Evolutionary conservation across 2,888 invertebrate genomes (phyloP), one percentile per base, ranked within the genome.

Genomic region (Linyphia triangularis): DNA sequence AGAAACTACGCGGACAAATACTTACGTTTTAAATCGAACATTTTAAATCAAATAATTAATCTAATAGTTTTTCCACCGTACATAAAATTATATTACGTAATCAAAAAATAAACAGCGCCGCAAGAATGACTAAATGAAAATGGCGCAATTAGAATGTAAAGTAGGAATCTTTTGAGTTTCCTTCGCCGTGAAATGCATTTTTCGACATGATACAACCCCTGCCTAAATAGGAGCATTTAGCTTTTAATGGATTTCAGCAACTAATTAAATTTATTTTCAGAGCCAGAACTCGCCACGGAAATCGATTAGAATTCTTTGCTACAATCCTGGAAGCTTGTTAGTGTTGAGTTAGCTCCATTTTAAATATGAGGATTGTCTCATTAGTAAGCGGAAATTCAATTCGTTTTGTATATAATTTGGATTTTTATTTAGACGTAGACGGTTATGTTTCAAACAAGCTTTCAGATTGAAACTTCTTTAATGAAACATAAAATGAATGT

Each of bases 181-280:
- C 28, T 51, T 57, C 13, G 9, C 72, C n/a, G 22, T 13, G 51
- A 73, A 73, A 73, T 7, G 72, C 51, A n/a, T 16, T 19, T 61
- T 26, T 5, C 22, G 28, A 13, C 28, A 26, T 26, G 63, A 30
- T 33, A 30, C 59, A 57, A 28, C 59, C 22, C 57, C 57, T n/a
- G 30, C 40, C 26, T 63, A 37, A 77, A 77, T 63, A 37, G 40
- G 40, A 77, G 73, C 43, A 33, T 61, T 77, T 77, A 61, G 77
- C 61, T 16, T 63, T 63, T 77, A 77, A 77, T 77, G 77, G 77
- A 77, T 77, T 77, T 77, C 61, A 37, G 37, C 77, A 77, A 63
- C 77, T 77, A 77, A 77, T 77, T 77, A 77, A 77, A 77, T 77
- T 77, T 77, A 77, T 59, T 77, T 77, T 33, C 61, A 40, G 75